Evolutionary conservation across 2,797 vertebrate species (phyloP), one percentile per base, ranked within the genome.

Genomic region (Lepilemur ruficaudatus): DNA sequence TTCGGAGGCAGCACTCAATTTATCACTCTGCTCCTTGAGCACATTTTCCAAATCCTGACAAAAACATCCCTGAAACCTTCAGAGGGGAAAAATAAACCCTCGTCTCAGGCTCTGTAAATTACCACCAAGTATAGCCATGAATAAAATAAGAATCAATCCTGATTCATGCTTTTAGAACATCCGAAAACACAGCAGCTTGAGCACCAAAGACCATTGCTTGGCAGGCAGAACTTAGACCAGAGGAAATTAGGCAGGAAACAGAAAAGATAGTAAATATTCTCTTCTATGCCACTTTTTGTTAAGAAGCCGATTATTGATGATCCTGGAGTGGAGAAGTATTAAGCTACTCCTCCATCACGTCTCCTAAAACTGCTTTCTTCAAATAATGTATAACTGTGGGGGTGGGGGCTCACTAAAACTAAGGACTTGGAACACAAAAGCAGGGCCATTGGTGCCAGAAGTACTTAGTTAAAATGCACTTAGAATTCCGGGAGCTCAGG

Each of bases 1-100:
- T 81, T 96, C 90, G 80, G 85, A 97, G 81, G 93, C 80, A 93
- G 87, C 91, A 90, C 78, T 80, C 95, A 85, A 95, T 97, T 95
- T 79, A 97, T 97, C 93, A 96, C 81, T 57, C 43, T 75, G 48
- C 46, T 95, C 88, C 81, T 93, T 43, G 43, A 93, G 35, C 78
- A 90, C 91, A 93, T 89, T 96, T 95, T 89, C 93, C 61, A 93
- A 92, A 95, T 93, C 57, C 85, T 90, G 92, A 96, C 79, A 93
- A 95, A 97, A 91, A 95, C 81, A 96, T 87, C 80, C 72, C 87
- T 35, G 55, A 96, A 96, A 88, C 5, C 69, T 96, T 95, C 89
- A 87, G 59, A 93, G 88, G 46, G 81, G 83, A 83, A 95, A 97
- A 97, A 95, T 75, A 95, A 97, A 94, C 83, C 89, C 80, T 93